These are phyloP conservation scores for Erythrocercus mccallii DNA, from an alignment of 2,113 vertebrate species.

Conservation along the genomic window DNA sequence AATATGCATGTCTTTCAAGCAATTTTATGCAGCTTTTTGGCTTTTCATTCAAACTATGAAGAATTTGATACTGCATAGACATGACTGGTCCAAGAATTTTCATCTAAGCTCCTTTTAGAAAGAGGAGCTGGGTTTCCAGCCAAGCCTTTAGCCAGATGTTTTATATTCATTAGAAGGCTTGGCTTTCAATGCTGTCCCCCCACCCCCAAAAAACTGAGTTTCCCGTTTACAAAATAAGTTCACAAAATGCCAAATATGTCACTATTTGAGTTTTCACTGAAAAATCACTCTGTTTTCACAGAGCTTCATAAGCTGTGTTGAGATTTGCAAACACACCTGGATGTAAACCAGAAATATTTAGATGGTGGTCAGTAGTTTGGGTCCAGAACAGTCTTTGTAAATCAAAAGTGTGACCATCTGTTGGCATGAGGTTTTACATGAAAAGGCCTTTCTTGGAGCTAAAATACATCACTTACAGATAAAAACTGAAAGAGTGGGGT, in stretches of 20 bases:
- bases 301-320: neutral
- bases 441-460: neutral
- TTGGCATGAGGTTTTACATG: neutral
- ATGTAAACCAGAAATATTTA: neutral
- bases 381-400: neutral
- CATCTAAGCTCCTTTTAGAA: neutral
- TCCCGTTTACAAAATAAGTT: neutral
- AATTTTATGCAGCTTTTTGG: neutral
- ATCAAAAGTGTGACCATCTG: neutral
- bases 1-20: neutral
- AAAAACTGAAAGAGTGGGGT: neutral
- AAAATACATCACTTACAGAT: neutral
- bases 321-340: neutral
- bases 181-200: neutral
- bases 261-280: neutral
- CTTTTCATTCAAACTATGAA: neutral
- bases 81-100: neutral
- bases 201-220: neutral
- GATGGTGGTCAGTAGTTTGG: neutral
- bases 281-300: neutral
- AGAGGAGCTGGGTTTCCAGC: neutral
- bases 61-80: neutral
- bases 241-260: neutral
- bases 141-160: neutral
- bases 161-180: neutral